These are phyloP conservation scores for Oreohelix idahoensis DNA, from an alignment of 1,140 invertebrate species.

Conservation along the genomic window DNA sequence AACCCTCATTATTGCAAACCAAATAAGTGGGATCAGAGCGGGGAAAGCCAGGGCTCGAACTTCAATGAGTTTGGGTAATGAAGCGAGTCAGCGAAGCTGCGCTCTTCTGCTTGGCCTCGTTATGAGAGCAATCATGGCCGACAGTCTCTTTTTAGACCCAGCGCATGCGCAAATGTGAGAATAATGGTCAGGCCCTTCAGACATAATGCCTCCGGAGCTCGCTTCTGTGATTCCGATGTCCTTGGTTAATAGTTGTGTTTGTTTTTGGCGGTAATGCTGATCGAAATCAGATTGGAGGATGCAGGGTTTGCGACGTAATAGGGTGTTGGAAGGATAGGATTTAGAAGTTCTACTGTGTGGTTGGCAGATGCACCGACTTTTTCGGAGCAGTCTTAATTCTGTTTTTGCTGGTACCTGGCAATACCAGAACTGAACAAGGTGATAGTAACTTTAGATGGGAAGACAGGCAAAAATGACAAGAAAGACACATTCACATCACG, in stretches of 20 bases:
- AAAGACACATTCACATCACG: too few species aligned
- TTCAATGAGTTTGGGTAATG: constrained; percentile 40
- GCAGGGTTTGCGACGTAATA: background rate
- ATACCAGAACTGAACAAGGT: too few species aligned
- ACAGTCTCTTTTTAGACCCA: constrained; percentile 33
- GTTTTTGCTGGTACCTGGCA: too few species aligned
- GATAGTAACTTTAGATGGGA: too few species aligned
- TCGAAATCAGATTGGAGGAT: background rate
- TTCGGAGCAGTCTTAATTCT: too few species aligned
- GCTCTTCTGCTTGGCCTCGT: constrained; percentile 36
- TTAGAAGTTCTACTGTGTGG: too few species aligned
- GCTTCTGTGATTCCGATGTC: background rate
- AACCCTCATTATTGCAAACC: constrained; percentile 30
- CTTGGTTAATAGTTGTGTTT: constrained; percentile 8
- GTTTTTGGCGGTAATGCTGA: background rate
- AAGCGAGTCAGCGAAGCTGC: constrained; percentile 32
- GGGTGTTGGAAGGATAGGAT: background rate
- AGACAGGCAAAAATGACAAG: too few species aligned
- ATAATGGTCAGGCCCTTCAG: constrained; percentile 28
- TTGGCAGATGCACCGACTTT: too few species aligned
- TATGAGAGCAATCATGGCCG: constrained; percentile 37
- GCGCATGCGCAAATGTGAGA: constrained; percentile 42
- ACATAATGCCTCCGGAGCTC: constrained; percentile 16
- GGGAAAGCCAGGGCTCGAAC: constrained; percentile 7
- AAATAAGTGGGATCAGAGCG: constrained; percentile 40